phyloP scores from a whole-genome alignment of 2,888 invertebrate genomes.

The Ashinkailepas kermadecensis region DNA sequence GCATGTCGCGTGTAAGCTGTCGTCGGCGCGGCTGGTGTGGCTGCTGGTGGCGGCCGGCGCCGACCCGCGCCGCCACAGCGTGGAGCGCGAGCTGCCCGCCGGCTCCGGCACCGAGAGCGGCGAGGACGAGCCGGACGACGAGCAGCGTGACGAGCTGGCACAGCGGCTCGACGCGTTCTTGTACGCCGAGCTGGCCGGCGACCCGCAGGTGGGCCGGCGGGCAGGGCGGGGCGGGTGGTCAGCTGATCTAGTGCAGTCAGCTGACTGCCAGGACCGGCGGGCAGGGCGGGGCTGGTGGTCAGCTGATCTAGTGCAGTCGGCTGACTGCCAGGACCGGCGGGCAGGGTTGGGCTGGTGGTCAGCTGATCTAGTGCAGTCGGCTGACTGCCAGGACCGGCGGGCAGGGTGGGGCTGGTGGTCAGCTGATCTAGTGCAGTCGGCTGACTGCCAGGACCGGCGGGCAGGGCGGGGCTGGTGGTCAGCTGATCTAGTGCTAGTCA shows the following conservation, averaged over 20 bases:
- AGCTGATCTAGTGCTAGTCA: too few species aligned
- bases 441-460: too few species aligned
- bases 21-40: not conserved
- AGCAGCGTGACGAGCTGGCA: not conserved
- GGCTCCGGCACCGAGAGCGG: constrained; percentile 9
- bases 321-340: too few species aligned
- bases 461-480: too few species aligned
- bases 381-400: not conserved
- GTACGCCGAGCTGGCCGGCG: not conserved
- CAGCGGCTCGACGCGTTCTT: not conserved
- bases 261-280: too few species aligned
- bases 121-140: not conserved
- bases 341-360: too few species aligned
- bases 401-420: not conserved
- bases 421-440: too few species aligned
- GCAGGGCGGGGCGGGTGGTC: not conserved
- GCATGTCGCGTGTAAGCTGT: constrained; percentile 4
- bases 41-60: not conserved
- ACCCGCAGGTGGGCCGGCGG: not conserved
- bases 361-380: too few species aligned
- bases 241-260: not conserved
- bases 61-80: not conserved
- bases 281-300: too few species aligned
- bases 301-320: too few species aligned
- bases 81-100: not conserved